Percentiles rank a stretch among this genome's conserved stretches.
phyloP scores from a whole-genome alignment of 2,888 invertebrate genomes.

The Drosophila pullipes region DNA sequence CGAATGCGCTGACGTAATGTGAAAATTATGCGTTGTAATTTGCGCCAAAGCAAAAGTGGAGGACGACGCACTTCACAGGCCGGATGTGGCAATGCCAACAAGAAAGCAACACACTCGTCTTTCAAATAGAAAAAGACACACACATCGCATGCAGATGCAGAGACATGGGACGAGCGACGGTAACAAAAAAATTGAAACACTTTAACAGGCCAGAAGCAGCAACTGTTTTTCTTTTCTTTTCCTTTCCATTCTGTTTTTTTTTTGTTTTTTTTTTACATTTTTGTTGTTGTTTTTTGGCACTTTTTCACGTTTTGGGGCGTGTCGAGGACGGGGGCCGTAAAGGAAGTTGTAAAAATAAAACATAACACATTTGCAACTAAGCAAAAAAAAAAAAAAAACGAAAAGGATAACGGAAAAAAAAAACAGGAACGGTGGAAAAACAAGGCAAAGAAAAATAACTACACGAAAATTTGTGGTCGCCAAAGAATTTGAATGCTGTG shows the following conservation, averaged over 20 bases:
- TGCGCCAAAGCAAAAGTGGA: constrained; percentile 74
- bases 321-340: constrained; percentile 11
- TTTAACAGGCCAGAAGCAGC: constrained; percentile 68
- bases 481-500: constrained; percentile 61
- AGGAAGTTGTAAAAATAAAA: constrained; percentile 81
- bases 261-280: not conserved
- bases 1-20: constrained; percentile 73
- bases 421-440: constrained; percentile 26
- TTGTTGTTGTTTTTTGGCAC: constrained; percentile 65
- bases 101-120: constrained; percentile 44
- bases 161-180: constrained; percentile 32
- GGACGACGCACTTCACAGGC: constrained; percentile 71
- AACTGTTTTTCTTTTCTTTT: constrained; percentile 20
- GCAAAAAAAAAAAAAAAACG: constrained; percentile 22
- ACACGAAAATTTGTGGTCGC: constrained; percentile 78
- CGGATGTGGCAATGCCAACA: constrained; percentile 61
- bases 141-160: constrained; percentile 61
- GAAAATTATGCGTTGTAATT: constrained; percentile 82
- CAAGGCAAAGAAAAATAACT: constrained; percentile 70
- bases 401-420: constrained; percentile 16
- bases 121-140: constrained; percentile 50
- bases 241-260: not conserved
- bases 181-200: constrained; percentile 74
- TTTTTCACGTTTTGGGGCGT: constrained; percentile 60
- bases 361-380: constrained; percentile 76